Percentiles rank a stretch among this genome's conserved stretches.
Conservation (phyloP, 2,888 invertebrate species). For the Electrophaes corylata region DNA sequence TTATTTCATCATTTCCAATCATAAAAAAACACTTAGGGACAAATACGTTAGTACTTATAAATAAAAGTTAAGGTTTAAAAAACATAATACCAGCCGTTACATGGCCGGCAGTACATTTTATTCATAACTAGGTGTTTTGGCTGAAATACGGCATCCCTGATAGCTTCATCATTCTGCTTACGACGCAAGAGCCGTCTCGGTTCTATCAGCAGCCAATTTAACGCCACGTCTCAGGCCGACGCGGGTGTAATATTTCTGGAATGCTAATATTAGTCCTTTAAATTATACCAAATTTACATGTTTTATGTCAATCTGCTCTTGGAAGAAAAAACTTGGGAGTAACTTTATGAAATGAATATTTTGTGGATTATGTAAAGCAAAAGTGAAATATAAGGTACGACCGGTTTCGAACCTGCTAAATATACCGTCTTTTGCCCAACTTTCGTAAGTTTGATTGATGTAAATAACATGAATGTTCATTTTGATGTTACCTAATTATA, state of each 20-base stretch:
- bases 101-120: neutral
- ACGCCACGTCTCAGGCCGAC: constrained; percentile 69
- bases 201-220: constrained; percentile 71
- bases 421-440: too few relatives aligned
- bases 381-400: neutral
- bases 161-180: constrained; percentile 33
- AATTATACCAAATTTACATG: constrained; percentile 23
- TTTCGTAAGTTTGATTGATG: too few relatives aligned
- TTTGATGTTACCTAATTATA: too few relatives aligned
- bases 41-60: too few relatives aligned
- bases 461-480: too few relatives aligned
- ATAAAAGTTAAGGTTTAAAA: neutral
- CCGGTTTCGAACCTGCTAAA: too few relatives aligned
- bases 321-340: constrained; percentile 7
- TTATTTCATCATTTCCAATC: too few relatives aligned
- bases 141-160: constrained; percentile 27
- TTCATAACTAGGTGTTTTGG: constrained; percentile 6
- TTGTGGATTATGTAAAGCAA: too few relatives aligned
- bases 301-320: constrained; percentile 20
- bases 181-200: constrained; percentile 34
- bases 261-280: constrained; percentile 43
- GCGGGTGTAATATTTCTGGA: constrained; percentile 59
- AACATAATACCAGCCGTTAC: too few relatives aligned
- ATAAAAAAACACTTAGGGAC: too few relatives aligned
- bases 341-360: constrained; percentile 7